These are phyloP conservation scores for Harlomillsia oculata DNA, from an alignment of 1,140 invertebrate species.

Conservation along the genomic window DNA sequence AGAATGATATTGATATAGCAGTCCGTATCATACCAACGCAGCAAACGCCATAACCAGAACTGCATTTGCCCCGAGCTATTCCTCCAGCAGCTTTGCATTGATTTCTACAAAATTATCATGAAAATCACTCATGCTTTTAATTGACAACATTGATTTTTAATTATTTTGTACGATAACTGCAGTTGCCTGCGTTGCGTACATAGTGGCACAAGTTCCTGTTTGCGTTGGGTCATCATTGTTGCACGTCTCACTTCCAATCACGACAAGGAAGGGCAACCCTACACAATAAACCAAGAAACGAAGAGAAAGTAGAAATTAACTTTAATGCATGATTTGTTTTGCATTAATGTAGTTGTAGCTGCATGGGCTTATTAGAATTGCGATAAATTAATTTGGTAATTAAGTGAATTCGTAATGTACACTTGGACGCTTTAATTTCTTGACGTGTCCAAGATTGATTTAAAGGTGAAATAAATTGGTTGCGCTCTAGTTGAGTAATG, in stretches of 20 bases:
- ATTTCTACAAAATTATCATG: slow-evolving; percentile 1
- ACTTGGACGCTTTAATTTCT: too few species aligned
- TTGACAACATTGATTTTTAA: neutral
- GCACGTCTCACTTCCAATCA: slow-evolving; percentile 5
- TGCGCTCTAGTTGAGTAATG: too few species aligned
- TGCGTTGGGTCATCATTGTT: neutral
- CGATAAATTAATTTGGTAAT: too few species aligned
- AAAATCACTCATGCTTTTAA: neutral
- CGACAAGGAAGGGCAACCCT: slow-evolving; percentile 7
- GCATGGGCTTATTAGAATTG: too few species aligned
- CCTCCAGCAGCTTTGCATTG: slow-evolving; percentile 25
- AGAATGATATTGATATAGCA: too few species aligned
- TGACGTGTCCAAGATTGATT: too few species aligned
- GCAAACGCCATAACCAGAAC: slow-evolving; percentile 26
- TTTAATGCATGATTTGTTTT: too few species aligned
- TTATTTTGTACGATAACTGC: neutral
- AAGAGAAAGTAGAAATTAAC: too few species aligned
- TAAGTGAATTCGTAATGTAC: too few species aligned
- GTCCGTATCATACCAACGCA: slow-evolving; percentile 27
- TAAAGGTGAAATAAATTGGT: too few species aligned
- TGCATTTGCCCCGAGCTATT: slow-evolving; percentile 19
- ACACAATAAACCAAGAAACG: neutral
- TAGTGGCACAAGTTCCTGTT: slow-evolving; percentile 9
- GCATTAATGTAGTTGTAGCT: too few species aligned
- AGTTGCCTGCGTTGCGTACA: neutral